Evolutionary conservation across 2,113 vertebrate species (phyloP).

Genomic region (Cebus imitator): DNA sequence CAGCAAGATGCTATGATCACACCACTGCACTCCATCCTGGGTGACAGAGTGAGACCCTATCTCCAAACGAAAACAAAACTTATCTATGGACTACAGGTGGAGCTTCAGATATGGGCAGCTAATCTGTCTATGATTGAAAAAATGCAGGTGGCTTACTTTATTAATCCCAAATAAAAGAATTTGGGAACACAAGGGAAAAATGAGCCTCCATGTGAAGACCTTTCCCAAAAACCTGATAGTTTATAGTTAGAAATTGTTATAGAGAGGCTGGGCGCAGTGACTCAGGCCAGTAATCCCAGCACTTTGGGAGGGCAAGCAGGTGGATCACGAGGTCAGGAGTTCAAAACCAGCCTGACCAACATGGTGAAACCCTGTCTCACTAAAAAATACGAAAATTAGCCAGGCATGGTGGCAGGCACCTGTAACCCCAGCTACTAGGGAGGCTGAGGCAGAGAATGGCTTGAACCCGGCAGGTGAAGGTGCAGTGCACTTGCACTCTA

Average conservation of each 20-base stretch:
- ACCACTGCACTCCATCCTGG: background rate
- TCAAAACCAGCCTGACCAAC: too few species aligned
- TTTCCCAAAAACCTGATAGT: conserved; percentile 5
- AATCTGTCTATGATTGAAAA: conserved; percentile 15
- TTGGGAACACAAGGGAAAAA: background rate
- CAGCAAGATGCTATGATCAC: background rate
- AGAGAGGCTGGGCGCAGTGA: background rate
- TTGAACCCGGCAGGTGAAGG: too few species aligned
- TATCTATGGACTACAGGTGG: background rate
- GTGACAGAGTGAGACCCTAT: background rate
- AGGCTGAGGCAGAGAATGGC: too few species aligned
- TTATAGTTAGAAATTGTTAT: background rate
- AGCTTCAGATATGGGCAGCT: background rate
- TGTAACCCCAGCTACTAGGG: too few species aligned
- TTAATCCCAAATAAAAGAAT: conserved; percentile 7
- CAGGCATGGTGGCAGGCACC: too few species aligned
- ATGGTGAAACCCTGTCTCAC: too few species aligned
- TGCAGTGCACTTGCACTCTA: too few species aligned
- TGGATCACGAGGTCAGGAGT: too few species aligned
- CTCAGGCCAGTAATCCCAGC: too few species aligned
- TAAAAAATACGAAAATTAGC: too few species aligned
- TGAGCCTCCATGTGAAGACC: background rate
- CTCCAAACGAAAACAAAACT: background rate
- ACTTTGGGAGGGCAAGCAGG: too few species aligned
- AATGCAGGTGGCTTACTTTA: background rate